Evolutionary conservation across 2,888 invertebrate genomes (phyloP).

Genomic region (Lepidochitona cinerea): DNA sequence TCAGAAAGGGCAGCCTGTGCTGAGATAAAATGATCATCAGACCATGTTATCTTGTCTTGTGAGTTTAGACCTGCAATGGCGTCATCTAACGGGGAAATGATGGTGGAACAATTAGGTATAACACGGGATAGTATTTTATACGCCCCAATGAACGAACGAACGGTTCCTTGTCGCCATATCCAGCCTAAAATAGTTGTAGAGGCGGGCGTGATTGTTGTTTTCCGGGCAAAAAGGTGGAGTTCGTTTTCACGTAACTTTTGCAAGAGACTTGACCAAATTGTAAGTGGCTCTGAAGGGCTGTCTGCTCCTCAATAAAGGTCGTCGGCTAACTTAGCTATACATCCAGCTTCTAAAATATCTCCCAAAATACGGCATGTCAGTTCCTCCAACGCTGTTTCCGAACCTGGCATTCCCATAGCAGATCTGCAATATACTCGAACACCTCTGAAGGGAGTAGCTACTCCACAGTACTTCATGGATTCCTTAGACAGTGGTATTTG

Average conservation of each 20-base stretch:
- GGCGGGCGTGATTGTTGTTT: constrained; percentile 18
- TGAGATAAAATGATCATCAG: too few relatives aligned
- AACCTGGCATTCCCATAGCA: constrained; percentile 48
- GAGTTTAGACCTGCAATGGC: too few relatives aligned
- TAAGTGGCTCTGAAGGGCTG: background rate
- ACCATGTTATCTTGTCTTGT: too few relatives aligned
- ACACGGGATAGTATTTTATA: too few relatives aligned
- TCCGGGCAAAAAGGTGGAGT: constrained; percentile 19
- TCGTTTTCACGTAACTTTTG: constrained; percentile 10
- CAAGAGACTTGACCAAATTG: constrained; percentile 19
- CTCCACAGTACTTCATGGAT: constrained; percentile 44
- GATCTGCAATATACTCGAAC: constrained; percentile 37
- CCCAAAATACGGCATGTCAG: constrained; percentile 38
- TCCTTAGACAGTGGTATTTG: constrained; percentile 35
- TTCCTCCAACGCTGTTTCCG: constrained; percentile 42
- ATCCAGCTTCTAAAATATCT: constrained; percentile 18
- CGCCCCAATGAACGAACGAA: too few relatives aligned
- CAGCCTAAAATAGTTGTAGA: constrained; percentile 21
- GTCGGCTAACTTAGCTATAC: constrained; percentile 29
- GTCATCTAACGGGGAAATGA: too few relatives aligned
- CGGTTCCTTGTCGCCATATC: constrained; percentile 30
- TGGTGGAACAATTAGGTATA: too few relatives aligned
- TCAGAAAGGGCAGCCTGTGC: too few relatives aligned
- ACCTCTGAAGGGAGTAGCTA: constrained; percentile 40
- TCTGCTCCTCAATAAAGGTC: constrained; percentile 24